Evolutionary conservation across 2,888 invertebrate genomes (phyloP), one percentile per base, ranked within the genome.

Genomic region (Altica lythri): DNA sequence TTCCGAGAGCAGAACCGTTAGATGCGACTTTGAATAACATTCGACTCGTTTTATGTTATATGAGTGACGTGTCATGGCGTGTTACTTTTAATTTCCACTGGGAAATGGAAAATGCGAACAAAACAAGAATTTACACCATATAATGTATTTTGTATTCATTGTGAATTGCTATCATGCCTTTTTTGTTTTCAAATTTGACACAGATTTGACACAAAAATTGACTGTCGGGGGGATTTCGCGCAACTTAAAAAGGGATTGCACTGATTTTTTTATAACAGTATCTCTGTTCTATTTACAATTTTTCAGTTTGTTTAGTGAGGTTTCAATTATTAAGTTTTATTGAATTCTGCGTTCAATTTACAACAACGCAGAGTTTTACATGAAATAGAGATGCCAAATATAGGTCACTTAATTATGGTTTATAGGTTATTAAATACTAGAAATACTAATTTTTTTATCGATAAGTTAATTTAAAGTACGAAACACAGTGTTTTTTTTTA

Each of bases 51-150:
- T 42, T 49, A 18, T 30, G 19, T 32, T 48, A 53, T 53, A 53
- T 55, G 57, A 52, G 49, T 59, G 57, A 59, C 30, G 40, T 49
- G 49, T 49, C 59, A 54, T 57, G 49, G 42, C 57, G 55, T 57
- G 59, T 57, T 57, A 57, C 57, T 59, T 61, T 57, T 61, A 61
- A 61, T 61, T 61, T 61, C 61, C 61, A 61, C 57, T 27, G 59
- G 61, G 61, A 61, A 61, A 61, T 61, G 55, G 57, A 52, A 59
- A 61, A 57, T 57, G 55, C 57, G 45, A 45, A 49, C 45, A 47
- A 53, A 57, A 53, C 57, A 48, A 55, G 55, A 53, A 55, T 59
- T 57, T 57, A 48, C 52, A 46, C 42, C 18, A 40, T 38, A 48
- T 56, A 59, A 58, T 58, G 47, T 44, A 50, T 57, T 53, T 55